Base-by-base conservation (phyloP, 2,888 invertebrate genomes). In the Erebia ligea region DNA sequence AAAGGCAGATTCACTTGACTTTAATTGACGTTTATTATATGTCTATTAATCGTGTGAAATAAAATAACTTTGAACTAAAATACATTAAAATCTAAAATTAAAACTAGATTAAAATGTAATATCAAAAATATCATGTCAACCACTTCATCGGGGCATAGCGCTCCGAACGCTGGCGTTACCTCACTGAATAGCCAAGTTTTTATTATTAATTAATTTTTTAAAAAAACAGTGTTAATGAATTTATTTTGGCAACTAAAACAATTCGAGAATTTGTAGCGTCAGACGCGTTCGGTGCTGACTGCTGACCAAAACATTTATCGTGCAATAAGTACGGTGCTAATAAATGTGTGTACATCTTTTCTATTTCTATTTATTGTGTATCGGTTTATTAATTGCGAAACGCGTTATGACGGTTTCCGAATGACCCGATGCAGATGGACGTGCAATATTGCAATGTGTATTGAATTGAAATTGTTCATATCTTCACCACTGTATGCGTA, bases 291-390 rank as follows among this genome's bases (percentile, higher is more conserved):
- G 13, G 56, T 25, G 2, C 5, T 15, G 34, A 34, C 34, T 25
- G 2, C 5, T 15, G 34, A 34, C 34, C 34, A 34, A 34, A 34
- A 34, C 34, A 34, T 34, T 34, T 34, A 34, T 34, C 34, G 6
- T 34, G 34, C 34, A 34, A 34, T 34, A 6, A 34, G 34, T 21
- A 21, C 11, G 13, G 56, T 15, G 6, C 1, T 15, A 25, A 57
- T 19, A 21, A 19, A 45, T 48, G 48, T 62, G 48, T 15, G 21
- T 11, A 17, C 45, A 62, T 15, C 13, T 21, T 19, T 45, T 74
- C 77, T 77, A 78, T 79, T 81, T 79, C 77, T 76, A 76, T 80
- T 78, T 75, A 74, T 78, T 78, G 77, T 78, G 76, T 75, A 76
- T 81, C 76, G 76, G 68, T 76, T 76, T 77, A 77, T 78, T 79